These are phyloP conservation scores for Murina feae DNA, from an alignment of 2,113 vertebrate genomes.

Conservation along the genomic window DNA sequence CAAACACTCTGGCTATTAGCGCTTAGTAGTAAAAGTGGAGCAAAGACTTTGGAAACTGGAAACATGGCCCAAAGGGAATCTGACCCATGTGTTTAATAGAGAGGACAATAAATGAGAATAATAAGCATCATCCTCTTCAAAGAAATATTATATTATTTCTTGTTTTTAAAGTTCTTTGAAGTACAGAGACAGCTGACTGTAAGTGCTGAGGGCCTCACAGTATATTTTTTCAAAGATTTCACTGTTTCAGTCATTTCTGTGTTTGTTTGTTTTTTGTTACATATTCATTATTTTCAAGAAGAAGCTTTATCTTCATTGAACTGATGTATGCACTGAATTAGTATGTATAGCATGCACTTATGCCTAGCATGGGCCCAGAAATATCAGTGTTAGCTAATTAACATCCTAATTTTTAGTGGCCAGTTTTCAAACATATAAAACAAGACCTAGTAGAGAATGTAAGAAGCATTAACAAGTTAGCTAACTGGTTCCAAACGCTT, in stretches of 20 bases:
- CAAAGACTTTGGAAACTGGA: neutral
- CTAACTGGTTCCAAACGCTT: neutral
- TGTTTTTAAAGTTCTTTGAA: conserved; percentile 32
- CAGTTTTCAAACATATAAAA: neutral
- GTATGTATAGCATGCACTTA: no score
- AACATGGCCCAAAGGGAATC: neutral
- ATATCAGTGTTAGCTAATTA: neutral
- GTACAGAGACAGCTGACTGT: neutral
- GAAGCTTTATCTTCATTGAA: neutral
- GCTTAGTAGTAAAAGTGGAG: neutral
- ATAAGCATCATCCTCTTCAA: neutral
- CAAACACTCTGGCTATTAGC: neutral
- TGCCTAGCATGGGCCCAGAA: neutral
- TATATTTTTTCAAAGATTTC: neutral
- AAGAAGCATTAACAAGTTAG: neutral
- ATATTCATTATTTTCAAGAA: neutral
- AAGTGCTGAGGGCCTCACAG: neutral
- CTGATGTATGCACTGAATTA: neutral
- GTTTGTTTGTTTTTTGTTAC: neutral
- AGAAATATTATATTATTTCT: neutral
- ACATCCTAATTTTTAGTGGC: neutral
- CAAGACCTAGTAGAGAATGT: neutral
- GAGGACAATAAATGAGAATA: neutral
- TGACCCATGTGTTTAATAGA: neutral
- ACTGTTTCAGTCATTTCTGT: neutral